These are phyloP conservation scores for Cosmia trapezina DNA, from an alignment of 2,888 invertebrate genomes.

Conservation along the genomic window DNA sequence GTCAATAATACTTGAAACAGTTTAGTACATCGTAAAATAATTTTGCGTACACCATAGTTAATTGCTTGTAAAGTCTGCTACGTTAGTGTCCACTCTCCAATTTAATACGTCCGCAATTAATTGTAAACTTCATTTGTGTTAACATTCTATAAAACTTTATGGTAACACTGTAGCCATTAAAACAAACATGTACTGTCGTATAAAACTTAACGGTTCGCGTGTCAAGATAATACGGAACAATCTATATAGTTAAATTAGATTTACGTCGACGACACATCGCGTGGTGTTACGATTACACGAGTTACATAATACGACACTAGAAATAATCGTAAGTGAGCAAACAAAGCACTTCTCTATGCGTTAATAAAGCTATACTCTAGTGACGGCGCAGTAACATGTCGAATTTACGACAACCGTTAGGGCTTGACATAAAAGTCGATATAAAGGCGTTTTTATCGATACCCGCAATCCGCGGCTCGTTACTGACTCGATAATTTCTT, in stretches of 20 bases:
- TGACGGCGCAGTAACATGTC: slow-evolving; percentile 76
- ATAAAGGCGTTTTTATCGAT: slow-evolving; percentile 84
- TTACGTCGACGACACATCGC: slow-evolving; percentile 73
- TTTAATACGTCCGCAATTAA: slow-evolving; percentile 65
- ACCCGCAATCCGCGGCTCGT: slow-evolving; percentile 79
- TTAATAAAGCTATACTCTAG: slow-evolving; percentile 81
- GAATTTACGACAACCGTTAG: slow-evolving; percentile 84
- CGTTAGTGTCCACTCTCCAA: slow-evolving; percentile 62
- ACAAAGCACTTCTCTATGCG: slow-evolving; percentile 77
- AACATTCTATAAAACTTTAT: slow-evolving; percentile 70
- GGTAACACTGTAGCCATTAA: slow-evolving; percentile 62
- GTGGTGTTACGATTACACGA: slow-evolving; percentile 71
- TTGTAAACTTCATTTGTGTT: slow-evolving; percentile 68
- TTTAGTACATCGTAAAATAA: slow-evolving; percentile 65
- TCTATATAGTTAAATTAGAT: slow-evolving; percentile 72
- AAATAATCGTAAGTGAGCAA: slow-evolving; percentile 73
- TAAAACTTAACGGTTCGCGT: slow-evolving; percentile 71
- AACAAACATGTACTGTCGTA: slow-evolving; percentile 64
- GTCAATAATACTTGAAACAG: slow-evolving; percentile 55
- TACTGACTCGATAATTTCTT: slow-evolving; percentile 83
- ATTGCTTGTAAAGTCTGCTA: slow-evolving; percentile 66
- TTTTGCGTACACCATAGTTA: slow-evolving; percentile 62
- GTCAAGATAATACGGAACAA: slow-evolving; percentile 69
- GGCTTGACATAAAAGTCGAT: slow-evolving; percentile 81
- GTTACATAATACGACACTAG: slow-evolving; percentile 73